Evolutionary conservation across 2,113 vertebrate species (phyloP), one percentile per base, ranked within the genome.

Genomic region (Lethenteron camtschaticum): DNA sequence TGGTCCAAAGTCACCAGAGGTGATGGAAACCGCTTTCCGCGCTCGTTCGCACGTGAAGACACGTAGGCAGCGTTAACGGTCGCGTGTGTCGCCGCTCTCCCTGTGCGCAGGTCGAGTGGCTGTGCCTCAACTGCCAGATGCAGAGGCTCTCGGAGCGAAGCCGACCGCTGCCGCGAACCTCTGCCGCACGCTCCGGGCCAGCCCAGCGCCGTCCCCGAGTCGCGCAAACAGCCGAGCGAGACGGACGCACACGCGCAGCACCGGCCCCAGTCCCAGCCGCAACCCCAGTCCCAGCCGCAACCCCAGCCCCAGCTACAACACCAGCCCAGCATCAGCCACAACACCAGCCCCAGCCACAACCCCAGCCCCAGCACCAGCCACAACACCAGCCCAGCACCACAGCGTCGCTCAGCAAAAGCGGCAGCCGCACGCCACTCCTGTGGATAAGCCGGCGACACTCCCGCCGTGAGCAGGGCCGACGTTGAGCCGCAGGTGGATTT

Each of bases 71-170:
- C 41, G 41, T 41, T 41, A 7, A 41, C 3, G 41, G 41, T 41
- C 6, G 41, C 24, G 24, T 24, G 24, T 41, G 24, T 41, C 24
- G 24, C 24, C 24, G 24, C 24, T 41, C 24, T 41, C 24, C 24
- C 24, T 41, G 41, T 6, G 41, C 6, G 41, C 41, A 41, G 41
- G 41, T 41, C 41, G 94, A 99, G 77, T 99, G 94, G 94, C 80
- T 99, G 69, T 99, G 94, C 79, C 81, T 99, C 76, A 99, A 99
- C 80, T 99, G 94, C 81, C 94, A 99, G 86, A 96, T 99, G 92
- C 92, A 99, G 81, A 84, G 94, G 91, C 94, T 0, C 75, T 99
- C 77, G 94, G 94, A 70, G 96, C 96, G 89, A 90, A 99, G 79
- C 95, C 96, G 91, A 90, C 85, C 71, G 89, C 90, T n/a, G 87